phyloP scores from a whole-genome alignment of 2,113 vertebrate species.

The Meles meles region DNA sequence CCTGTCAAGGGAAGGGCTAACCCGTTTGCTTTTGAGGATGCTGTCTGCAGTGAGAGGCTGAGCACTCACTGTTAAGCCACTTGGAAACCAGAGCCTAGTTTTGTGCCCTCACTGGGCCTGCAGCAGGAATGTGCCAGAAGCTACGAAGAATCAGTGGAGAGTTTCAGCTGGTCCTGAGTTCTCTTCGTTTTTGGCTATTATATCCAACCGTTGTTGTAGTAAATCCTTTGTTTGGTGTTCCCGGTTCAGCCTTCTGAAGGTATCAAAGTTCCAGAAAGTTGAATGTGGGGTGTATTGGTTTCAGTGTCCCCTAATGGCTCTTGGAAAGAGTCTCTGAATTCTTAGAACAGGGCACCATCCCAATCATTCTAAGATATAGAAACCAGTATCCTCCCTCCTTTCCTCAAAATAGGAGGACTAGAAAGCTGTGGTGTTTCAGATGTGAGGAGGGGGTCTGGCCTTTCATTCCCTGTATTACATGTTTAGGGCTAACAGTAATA shows the following conservation, averaged over 20 bases:
- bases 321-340: background rate
- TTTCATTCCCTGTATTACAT: background rate
- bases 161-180: slow-evolving; percentile 31
- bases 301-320: background rate
- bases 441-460: background rate
- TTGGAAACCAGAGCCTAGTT: slow-evolving; percentile 41
- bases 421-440: background rate
- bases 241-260: background rate
- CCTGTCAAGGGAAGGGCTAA: background rate
- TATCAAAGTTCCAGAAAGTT: slow-evolving; percentile 46
- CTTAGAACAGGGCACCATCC: background rate
- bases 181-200: slow-evolving; percentile 15
- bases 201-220: slow-evolving; percentile 15
- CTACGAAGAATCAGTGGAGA: background rate
- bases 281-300: background rate
- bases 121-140: background rate
- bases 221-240: slow-evolving; percentile 35
- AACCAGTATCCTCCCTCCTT: background rate
- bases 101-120: background rate
- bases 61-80: slow-evolving; percentile 36
- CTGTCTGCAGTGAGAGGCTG: background rate
- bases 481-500: background rate
- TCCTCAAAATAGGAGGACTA: background rate
- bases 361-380: background rate
- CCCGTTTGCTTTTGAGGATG: background rate